Base-by-base conservation (phyloP, 1,140 invertebrate genomes). In the Polyergus mexicanus region DNA sequence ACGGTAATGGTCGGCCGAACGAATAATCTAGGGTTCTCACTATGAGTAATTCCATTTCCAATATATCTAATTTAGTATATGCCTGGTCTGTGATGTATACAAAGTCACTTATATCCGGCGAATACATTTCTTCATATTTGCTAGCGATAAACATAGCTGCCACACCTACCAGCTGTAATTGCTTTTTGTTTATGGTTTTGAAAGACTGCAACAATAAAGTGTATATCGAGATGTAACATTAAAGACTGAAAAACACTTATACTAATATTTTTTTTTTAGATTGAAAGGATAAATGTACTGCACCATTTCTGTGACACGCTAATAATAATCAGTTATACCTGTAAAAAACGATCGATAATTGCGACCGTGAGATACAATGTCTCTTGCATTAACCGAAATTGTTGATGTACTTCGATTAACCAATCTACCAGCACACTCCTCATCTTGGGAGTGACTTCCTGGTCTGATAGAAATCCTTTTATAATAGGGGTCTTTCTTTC, bases 51-150 rank as follows among this genome's bases (percentile, higher is more conserved):
- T 99, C 99, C 97, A 99, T 99, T 66, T 96, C 95, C 22, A 98
- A 94, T 51, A 99, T 97, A 90, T 99, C 97, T 10, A 95, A 91
- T 89, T 97, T 97, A 0, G 96, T 96, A 92, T 98, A 99, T 0
- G 98, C 97, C 93, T 98, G 97, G 94, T 99, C 98, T 22, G 98
- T 98, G 60, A 99, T 98, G 91, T 98, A 99, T 8, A 98, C 97
- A 95, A 99, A 99, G 94, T 99, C 99, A 2, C 95, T 95, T 41
- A 99, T 96, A 76, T 98, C 97, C 3, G 99, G 98, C 6, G 97
- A 96, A 91, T 98, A 98, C 92, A 99, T 98, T 95, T 99, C 99
- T 95, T 99, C 99, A 92, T 99, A 99, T 94, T 99, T 99, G 89
- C 97, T 97, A 13, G 99, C 98, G 83, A 99, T 97, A 88, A 98